phyloP scores from a whole-genome alignment of 1,140 invertebrate species.

The Papilio aristodemus region DNA sequence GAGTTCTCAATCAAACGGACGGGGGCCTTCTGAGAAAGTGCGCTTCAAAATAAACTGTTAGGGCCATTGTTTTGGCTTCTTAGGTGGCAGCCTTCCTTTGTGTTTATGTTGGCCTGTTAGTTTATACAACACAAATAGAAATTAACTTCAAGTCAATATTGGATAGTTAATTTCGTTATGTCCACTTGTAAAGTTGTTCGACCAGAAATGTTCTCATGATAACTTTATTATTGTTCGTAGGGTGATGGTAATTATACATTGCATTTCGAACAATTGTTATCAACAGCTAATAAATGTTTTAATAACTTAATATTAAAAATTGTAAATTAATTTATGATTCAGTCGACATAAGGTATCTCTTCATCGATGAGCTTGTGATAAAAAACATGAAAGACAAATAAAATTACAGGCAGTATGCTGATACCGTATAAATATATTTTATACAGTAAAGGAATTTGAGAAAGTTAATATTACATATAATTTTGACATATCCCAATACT shows the following conservation, averaged over 20 bases:
- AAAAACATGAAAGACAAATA: no score
- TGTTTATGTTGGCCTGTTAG: conserved; percentile 47
- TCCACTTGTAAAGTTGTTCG: conserved; percentile 29
- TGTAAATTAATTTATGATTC: no score
- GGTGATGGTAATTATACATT: neutral
- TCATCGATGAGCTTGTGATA: no score
- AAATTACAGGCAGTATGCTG: no score
- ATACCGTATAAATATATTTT: no score
- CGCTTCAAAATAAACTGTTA: conserved; percentile 56
- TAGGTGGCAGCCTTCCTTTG: conserved; percentile 54
- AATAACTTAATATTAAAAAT: no score
- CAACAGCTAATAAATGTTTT: neutral
- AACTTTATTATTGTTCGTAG: conserved; percentile 17
- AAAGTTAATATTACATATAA: no score
- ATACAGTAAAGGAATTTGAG: no score
- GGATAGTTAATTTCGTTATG: conserved; percentile 40
- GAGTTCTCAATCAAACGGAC: conserved; percentile 67
- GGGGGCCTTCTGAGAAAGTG: conserved; percentile 62
- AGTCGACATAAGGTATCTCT: no score
- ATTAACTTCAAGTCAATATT: conserved; percentile 49
- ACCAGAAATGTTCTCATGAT: conserved; percentile 16
- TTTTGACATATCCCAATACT: no score
- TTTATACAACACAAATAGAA: conserved; percentile 50
- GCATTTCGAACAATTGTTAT: neutral
- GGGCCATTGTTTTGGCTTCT: conserved; percentile 69